phyloP scores from a whole-genome alignment of 2,888 invertebrate species.

The Plagodis dolabraria region DNA sequence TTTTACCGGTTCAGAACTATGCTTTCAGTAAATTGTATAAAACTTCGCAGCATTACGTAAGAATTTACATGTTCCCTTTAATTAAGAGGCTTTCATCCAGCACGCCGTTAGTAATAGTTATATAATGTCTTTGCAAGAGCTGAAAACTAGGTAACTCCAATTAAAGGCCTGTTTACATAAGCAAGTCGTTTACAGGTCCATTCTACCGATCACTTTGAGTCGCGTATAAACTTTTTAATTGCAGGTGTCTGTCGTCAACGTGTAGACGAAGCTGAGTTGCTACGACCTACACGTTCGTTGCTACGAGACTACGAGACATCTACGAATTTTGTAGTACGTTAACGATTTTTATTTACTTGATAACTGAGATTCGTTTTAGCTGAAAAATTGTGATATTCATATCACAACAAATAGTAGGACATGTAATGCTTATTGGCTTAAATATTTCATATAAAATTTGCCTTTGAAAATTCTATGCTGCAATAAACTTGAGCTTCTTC shows the following conservation, averaged over 20 bases:
- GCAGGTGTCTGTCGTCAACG: constrained; percentile 42
- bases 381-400: too few species aligned
- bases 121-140: constrained; percentile 9
- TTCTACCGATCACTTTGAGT: constrained; percentile 53
- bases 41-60: not conserved
- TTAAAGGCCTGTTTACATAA: constrained; percentile 57
- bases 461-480: too few species aligned
- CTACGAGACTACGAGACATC: constrained; percentile 11
- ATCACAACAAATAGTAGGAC: too few species aligned
- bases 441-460: too few species aligned
- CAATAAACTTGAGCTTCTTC: too few species aligned
- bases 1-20: too few species aligned
- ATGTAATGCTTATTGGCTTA: too few species aligned
- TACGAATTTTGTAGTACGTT: not conserved
- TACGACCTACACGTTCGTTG: constrained; percentile 22
- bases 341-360: too few species aligned
- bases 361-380: too few species aligned
- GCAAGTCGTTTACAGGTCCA: constrained; percentile 57
- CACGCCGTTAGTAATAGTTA: constrained; percentile 38
- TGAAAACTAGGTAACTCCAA: constrained; percentile 49
- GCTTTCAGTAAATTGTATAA: too few species aligned
- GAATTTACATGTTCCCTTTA: constrained; percentile 18
- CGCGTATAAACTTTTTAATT: constrained; percentile 64
- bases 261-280: constrained; percentile 29
- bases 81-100: constrained; percentile 28